Evolutionary conservation across 2,113 vertebrate genomes (phyloP), one percentile per base, ranked within the genome.

Genomic region (Phyllopteryx taeniolatus): DNA sequence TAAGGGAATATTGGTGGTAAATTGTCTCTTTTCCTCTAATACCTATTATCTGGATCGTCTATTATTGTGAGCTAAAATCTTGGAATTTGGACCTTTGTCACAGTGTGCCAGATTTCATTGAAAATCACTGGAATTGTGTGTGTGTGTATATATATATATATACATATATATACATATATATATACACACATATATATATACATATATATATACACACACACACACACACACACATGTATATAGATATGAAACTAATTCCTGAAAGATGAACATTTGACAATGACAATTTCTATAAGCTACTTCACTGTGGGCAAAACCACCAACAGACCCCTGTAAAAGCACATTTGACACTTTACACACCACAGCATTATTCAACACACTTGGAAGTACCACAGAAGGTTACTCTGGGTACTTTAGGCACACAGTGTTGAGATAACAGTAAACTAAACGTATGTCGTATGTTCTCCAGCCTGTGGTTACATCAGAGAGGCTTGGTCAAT

Each of bases 401-500:
- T 56, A 10, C 57, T 66, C 75, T 79, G 71, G 62, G 22, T 72
- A 33, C 44, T 57, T 13, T 9, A 57, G 62, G 27, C 42, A 66
- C 42, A 47, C 43, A 7, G n/a, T 61, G 33, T 33, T 5, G 27
- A 33, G 39, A 66, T 67, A 9, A 68, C 49, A 62, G 39, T 70
- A 70, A 68, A 77, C 62, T 51, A 33, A 64, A 56, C 5, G 2
- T 39, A 3, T 0, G 22, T 53, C 14, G 59, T 44, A 27, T 11
- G 49, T 13, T 22, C 3, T 64, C 6, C n/a, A 56, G 3, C 15
- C 31, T 67, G 20, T 1, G 61, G 27, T 89, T 80, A 91, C 88
- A 91, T 85, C 65, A 90, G 74, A 4, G 90, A 90, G 0, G 87
- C 95, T 88, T 97, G 95, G 83, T 99, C 96, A 49, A 99, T 96